Base-by-base conservation (phyloP, 1,140 invertebrate genomes). In the Psilanteris sp. region DNA sequence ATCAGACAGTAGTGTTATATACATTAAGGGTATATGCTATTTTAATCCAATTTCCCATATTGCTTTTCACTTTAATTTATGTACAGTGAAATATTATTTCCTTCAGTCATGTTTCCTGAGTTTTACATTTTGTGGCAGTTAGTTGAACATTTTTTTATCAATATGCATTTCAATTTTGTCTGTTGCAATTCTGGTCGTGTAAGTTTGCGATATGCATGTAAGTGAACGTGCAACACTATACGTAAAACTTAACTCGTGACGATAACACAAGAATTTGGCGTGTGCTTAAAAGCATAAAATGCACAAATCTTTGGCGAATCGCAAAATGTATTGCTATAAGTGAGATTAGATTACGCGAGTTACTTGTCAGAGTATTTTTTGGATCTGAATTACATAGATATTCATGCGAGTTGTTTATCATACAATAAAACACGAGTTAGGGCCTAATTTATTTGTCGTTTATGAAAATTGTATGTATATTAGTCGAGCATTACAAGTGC, bases 251-350 rank as follows among this genome's bases (percentile, higher is more conserved):
- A 26, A 16, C 46, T 72, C 57, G 57, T 10, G 57, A 59, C 61
- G 70, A 74, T 74, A 74, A 74, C 61, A 32, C 46, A 55, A 55
- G 62, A 67, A 75, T 75, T 75, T 62, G 70, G 44, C 52, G 70
- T 55, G 50, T 29, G 57, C 43, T 48, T 57, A 34, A 57, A 46
- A 57, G 61, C 41, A 74, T 74, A 44, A 66, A 59, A 74, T 59
- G 62, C 34, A 27, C 50, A 36, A 57, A 64, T 73, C 52, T 57
- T 50, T 24, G 8, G 44, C 20, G 41, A 62, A 62, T 62, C 71
- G 31, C 39, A 11, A 10, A 41, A 74, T 74, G 46, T 67, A 74
- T 54, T 54, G 61, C 71, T 15, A 22, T 31, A 39, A 44, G 14
- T 6, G 29, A 59, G 70, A 74, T 74, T 66, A 74, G 70, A 74